Conservation (phyloP, 1,140 invertebrate species). For the Phymastichus coffea region DNA sequence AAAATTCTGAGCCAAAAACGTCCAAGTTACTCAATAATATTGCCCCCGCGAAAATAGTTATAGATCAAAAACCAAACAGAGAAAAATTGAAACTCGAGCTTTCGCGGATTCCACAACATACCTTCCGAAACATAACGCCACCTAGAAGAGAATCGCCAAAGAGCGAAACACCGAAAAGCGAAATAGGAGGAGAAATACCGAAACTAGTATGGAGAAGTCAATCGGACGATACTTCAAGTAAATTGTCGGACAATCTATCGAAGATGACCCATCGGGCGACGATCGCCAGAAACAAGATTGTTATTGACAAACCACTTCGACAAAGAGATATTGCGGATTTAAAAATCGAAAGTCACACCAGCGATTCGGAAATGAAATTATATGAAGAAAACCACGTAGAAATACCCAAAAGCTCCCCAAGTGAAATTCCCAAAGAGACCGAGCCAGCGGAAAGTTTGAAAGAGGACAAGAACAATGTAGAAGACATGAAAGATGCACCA, state of each 20-base stretch:
- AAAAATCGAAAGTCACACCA: slow-evolving; percentile 29
- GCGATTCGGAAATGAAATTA: slow-evolving; percentile 7
- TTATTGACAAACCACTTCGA: slow-evolving; percentile 39
- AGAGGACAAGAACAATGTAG: slow-evolving; percentile 11
- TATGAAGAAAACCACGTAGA: slow-evolving; percentile 24
- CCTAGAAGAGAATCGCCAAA: slow-evolving; percentile 39
- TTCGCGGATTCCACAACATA: slow-evolving; percentile 60
- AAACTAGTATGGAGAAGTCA: slow-evolving; percentile 9
- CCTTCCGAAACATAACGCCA: slow-evolving; percentile 38
- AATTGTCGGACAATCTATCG: slow-evolving; percentile 32
- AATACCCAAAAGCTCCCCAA: neutral
- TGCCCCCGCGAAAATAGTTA: neutral
- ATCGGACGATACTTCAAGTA: slow-evolving; percentile 10
- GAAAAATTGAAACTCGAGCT: slow-evolving; percentile 68
- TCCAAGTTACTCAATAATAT: no score
- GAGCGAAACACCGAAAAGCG: slow-evolving; percentile 29
- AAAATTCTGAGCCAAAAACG: neutral
- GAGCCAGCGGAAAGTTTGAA: neutral
- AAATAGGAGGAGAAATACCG: neutral
- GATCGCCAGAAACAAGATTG: slow-evolving; percentile 40
- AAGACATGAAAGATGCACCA: slow-evolving; percentile 4
- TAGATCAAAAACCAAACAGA: slow-evolving; percentile 33
- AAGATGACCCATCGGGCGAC: slow-evolving; percentile 40
- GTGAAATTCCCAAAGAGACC: neutral
- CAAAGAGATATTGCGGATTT: slow-evolving; percentile 35